Evolutionary conservation across 2,888 invertebrate species (phyloP), one percentile per base, ranked within the genome.

Genomic region (Myopa tessellatipennis): DNA sequence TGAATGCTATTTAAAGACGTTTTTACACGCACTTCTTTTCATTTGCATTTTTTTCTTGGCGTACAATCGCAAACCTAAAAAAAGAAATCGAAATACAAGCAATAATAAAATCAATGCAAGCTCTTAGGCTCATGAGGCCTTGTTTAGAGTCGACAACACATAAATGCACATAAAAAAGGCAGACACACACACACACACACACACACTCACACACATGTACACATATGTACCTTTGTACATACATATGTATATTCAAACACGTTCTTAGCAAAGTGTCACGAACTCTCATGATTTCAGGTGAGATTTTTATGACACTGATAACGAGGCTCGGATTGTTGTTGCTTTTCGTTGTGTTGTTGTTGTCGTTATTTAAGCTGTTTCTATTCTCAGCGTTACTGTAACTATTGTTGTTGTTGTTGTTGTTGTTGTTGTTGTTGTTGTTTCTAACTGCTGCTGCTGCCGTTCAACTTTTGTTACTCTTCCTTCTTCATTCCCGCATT

Each of bases 281-380:
- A 63, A 69, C 69, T 65, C 78, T 45, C 50, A 40, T 0, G 40
- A 40, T 26, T 52, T 74, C 58, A 85, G 86, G 85, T 85, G 86
- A 86, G 86, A 86, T 83, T 86, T 87, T 86, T 87, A 86, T 86
- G 83, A 84, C 86, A 83, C 82, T 86, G 87, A 85, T 87, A 87
- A 87, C 84, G 85, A 85, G 80, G 34, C 79, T 76, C 80, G n/a
- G 10, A 18, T 52, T 16, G 16, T 67, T 26, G 50, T 18, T 34
- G 4, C 55, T 36, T 34, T n/a, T 40, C 38, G 40, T 40, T n/a
- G 60, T 40, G 10, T 60, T 60, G 60, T 72, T 55, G 60, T 8
- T 58, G 45, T n/a, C n/a, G 18, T 40, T 18, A 60, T 38, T 8
- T 36, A 7, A 34, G 52, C 60, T 50, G 40, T 55, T 58, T 34